Conservation (phyloP, 2,888 invertebrate genomes). For the Polietes domitor region DNA sequence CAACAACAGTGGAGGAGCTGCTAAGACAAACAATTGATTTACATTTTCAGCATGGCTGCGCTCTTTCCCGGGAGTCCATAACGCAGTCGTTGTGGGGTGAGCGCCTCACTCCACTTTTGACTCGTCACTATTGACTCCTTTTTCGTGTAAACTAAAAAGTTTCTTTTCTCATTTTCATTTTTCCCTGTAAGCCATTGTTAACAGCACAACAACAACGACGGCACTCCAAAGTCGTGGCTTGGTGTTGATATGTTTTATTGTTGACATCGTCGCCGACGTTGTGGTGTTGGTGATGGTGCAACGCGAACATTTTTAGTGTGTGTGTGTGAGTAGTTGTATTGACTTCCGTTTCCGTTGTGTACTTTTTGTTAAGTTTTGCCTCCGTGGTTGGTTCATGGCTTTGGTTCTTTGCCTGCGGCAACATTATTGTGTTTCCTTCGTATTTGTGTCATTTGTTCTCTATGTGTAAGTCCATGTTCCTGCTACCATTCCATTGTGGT, state of each 20-base stretch:
- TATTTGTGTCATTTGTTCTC: constrained; percentile 13
- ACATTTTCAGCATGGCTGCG: background rate
- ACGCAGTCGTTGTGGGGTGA: background rate
- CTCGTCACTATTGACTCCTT: constrained; percentile 25
- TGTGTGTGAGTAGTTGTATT: background rate
- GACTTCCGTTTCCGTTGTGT: constrained; percentile 21
- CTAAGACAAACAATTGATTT: constrained; percentile 42
- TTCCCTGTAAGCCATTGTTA: constrained; percentile 12
- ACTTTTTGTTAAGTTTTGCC: background rate
- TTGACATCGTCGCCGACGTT: background rate
- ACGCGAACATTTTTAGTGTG: background rate
- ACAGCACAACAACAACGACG: background rate
- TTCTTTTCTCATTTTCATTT: background rate
- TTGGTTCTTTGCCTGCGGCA: background rate
- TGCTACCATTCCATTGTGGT: constrained; percentile 2
- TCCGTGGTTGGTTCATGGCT: background rate
- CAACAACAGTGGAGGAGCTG: no score
- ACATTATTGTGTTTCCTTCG: background rate
- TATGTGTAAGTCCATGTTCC: background rate
- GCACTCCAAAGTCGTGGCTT: background rate
- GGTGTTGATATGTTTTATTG: constrained; percentile 29
- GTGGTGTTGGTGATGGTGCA: constrained; percentile 6
- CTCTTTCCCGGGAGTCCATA: background rate
- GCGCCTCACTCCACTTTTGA: background rate
- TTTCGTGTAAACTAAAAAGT: constrained; percentile 30